phyloP scores from a whole-genome alignment of 2,113 vertebrate species.

The Planiliza haematocheilus region DNA sequence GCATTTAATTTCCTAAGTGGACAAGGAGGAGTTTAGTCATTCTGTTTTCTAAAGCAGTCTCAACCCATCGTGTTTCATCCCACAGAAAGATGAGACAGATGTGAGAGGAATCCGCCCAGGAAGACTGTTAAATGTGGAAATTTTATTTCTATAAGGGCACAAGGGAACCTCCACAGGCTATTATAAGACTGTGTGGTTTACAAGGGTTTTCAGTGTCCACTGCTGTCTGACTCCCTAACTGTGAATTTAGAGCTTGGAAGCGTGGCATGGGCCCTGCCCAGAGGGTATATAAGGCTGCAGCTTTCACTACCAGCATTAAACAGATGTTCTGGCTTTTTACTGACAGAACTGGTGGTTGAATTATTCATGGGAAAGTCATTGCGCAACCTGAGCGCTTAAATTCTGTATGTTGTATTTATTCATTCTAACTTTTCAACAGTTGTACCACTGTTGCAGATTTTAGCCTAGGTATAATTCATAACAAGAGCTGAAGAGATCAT shows the following conservation, averaged over 20 bases:
- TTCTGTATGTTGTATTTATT: slow-evolving; percentile 20
- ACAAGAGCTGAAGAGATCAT: not conserved
- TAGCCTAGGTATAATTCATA: not conserved
- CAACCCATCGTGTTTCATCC: slow-evolving; percentile 49
- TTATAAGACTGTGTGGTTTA: slow-evolving; percentile 74
- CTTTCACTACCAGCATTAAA: slow-evolving; percentile 60
- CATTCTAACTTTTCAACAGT: not conserved
- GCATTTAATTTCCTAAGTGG: slow-evolving; percentile 34
- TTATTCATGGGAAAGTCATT: slow-evolving; percentile 54
- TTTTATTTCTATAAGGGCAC: slow-evolving; percentile 74
- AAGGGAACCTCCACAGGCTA: slow-evolving; percentile 72
- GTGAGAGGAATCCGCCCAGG: slow-evolving; percentile 62
- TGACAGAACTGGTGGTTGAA: slow-evolving; percentile 45
- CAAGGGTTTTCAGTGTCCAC: slow-evolving; percentile 62
- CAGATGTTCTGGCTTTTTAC: slow-evolving; percentile 73
- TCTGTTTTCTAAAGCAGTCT: slow-evolving; percentile 55
- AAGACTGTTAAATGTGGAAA: slow-evolving; percentile 74
- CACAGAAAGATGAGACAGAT: slow-evolving; percentile 58
- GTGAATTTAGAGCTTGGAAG: slow-evolving; percentile 77
- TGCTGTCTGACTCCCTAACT: slow-evolving; percentile 69
- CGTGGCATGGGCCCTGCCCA: slow-evolving; percentile 69
- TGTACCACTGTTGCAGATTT: not conserved
- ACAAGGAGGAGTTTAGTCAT: slow-evolving; percentile 54
- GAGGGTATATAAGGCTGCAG: slow-evolving; percentile 69
- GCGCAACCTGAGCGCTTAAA: slow-evolving; percentile 31